Conservation (phyloP, 2,888 invertebrate species). For the Calephelis perditalis region DNA sequence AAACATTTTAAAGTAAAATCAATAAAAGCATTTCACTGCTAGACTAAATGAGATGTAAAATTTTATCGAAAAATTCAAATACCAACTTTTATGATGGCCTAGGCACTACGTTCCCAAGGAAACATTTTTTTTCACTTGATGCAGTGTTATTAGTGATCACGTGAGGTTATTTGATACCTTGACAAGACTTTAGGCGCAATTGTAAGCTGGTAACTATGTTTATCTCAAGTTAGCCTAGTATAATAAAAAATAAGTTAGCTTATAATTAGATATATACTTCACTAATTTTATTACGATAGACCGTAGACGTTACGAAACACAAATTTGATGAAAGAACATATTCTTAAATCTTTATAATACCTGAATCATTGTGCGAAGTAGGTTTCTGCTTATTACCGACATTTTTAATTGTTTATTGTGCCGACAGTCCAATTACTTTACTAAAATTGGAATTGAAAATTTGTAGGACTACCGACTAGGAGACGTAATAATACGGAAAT, state of each 20-base stretch:
- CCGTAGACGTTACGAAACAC: conserved; percentile 70
- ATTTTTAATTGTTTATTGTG: conserved; percentile 36
- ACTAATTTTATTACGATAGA: background rate
- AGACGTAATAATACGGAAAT: background rate
- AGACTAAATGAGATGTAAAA: no score
- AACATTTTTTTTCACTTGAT: no score
- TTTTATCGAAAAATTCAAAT: no score
- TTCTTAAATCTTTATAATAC: conserved; percentile 37
- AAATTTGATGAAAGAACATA: conserved; percentile 18
- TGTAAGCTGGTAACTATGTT: background rate
- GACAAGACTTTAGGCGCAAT: background rate
- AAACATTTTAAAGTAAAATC: no score
- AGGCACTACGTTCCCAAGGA: no score
- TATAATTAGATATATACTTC: background rate
- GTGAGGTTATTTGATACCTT: conserved; percentile 33
- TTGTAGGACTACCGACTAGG: background rate
- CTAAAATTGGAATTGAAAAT: background rate
- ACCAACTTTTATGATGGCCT: no score
- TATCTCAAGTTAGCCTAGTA: no score
- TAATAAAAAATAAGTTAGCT: background rate
- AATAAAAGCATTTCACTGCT: no score
- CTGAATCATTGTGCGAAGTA: conserved; percentile 61
- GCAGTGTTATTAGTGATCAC: conserved; percentile 28
- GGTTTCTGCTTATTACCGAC: conserved; percentile 63
- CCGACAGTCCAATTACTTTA: background rate